Evolutionary conservation across 2,888 invertebrate species (phyloP).

Genomic region (Cephonodes hylas): DNA sequence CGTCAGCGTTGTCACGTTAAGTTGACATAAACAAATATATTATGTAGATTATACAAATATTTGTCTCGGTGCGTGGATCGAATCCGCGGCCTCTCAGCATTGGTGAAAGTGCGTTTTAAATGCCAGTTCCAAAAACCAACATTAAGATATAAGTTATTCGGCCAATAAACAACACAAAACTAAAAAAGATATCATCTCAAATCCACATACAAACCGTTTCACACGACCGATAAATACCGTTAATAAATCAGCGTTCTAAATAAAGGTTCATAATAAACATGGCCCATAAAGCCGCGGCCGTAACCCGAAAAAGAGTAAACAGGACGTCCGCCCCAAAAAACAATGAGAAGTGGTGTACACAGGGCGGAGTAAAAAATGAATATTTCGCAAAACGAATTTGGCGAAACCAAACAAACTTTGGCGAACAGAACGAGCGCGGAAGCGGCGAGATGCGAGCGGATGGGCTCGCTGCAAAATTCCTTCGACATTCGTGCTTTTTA

Average conservation of each 20-base stretch:
- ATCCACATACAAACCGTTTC: conserved; percentile 8
- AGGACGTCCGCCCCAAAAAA: conserved; percentile 62
- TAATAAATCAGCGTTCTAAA: conserved; percentile 40
- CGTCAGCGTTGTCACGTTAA: too few relatives aligned
- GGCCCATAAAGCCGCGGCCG: conserved; percentile 43
- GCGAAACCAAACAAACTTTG: conserved; percentile 55
- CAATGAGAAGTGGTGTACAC: conserved; percentile 54
- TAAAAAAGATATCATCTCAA: too few relatives aligned
- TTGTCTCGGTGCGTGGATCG: too few relatives aligned
- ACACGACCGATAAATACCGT: conserved; percentile 31
- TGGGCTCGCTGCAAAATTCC: neutral
- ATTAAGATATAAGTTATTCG: too few relatives aligned
- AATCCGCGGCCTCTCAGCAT: too few relatives aligned
- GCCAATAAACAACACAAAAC: too few relatives aligned
- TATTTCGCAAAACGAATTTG: conserved; percentile 57
- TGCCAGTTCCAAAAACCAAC: too few relatives aligned
- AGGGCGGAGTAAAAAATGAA: conserved; percentile 43
- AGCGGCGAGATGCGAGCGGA: conserved; percentile 23
- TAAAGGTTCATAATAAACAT: conserved; percentile 44
- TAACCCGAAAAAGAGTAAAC: conserved; percentile 51
- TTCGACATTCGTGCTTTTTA: neutral
- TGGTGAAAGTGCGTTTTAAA: too few relatives aligned
- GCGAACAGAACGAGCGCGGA: conserved; percentile 50
- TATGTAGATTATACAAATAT: too few relatives aligned
- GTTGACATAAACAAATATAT: too few relatives aligned